Percentiles rank a stretch among this genome's conserved stretches.
Conservation (phyloP, 2,888 invertebrate genomes). For the Epistrophe grossulariae region DNA sequence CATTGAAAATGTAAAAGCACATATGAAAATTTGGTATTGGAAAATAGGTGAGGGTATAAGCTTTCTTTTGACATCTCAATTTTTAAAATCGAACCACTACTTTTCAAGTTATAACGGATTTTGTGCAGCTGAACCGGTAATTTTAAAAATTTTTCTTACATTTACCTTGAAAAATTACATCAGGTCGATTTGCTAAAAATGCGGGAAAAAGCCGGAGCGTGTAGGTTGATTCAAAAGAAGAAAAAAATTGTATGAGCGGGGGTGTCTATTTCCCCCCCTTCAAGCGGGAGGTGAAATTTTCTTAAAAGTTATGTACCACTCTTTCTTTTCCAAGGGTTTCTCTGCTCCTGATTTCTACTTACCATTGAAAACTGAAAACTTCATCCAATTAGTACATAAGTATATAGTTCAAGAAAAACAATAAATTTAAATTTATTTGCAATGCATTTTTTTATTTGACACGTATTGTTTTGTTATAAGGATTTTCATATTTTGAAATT, state of each 20-base stretch:
- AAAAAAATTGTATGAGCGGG: background rate
- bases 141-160: background rate
- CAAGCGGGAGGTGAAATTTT: background rate
- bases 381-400: too few species aligned
- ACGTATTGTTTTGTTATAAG: constrained; percentile 44
- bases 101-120: background rate
- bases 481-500: constrained; percentile 42
- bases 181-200: background rate
- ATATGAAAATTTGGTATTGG: background rate
- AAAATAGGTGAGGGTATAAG: background rate
- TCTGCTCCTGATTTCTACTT: too few species aligned
- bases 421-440: constrained; percentile 14
- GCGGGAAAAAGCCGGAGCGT: background rate
- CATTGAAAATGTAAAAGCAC: background rate
- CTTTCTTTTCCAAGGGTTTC: too few species aligned
- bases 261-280: background rate
- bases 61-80: background rate
- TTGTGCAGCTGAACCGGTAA: background rate
- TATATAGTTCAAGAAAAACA: too few species aligned
- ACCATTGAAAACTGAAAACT: too few species aligned
- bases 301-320: too few species aligned
- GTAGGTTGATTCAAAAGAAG: background rate
- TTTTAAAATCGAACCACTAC: background rate
- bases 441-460: constrained; percentile 55
- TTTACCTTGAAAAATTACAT: background rate